phyloP scores from a whole-genome alignment of 2,797 vertebrate genomes.

The Setipinna tenuifilis region DNA sequence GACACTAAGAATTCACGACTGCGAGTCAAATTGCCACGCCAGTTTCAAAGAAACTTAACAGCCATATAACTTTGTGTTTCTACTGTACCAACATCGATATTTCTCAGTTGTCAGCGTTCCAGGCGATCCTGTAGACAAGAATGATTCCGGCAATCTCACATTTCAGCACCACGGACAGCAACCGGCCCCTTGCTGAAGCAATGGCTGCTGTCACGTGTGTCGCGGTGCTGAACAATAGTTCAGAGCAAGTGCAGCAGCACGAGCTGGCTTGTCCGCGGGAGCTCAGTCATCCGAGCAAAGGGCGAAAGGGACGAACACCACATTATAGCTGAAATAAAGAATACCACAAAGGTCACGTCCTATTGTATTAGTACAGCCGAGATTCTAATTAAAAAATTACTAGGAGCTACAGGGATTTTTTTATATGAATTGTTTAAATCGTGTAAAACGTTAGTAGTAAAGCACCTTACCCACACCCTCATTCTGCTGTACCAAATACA shows the following conservation, averaged over 20 bases:
- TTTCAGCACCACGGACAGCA: constrained; percentile 75
- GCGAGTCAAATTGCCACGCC: not conserved
- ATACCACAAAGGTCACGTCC: not conserved
- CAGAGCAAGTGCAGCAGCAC: constrained; percentile 22
- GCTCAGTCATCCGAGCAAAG: not conserved
- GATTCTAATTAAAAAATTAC: not conserved
- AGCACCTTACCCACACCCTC: too few relatives aligned
- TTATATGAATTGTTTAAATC: too few relatives aligned
- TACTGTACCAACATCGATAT: not conserved
- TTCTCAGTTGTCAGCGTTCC: not conserved
- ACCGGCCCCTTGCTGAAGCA: not conserved
- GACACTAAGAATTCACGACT: not conserved
- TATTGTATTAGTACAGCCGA: not conserved
- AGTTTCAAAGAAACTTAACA: not conserved
- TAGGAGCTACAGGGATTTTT: too few relatives aligned
- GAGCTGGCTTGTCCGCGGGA: constrained; percentile 22
- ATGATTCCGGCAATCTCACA: constrained; percentile 44
- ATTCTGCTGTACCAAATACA: too few relatives aligned
- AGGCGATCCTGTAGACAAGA: not conserved
- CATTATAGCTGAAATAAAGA: not conserved
- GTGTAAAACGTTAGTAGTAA: too few relatives aligned
- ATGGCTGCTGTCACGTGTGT: constrained; percentile 56
- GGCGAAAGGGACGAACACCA: not conserved
- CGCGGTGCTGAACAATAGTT: constrained; percentile 55
- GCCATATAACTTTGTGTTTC: not conserved